Conservation (phyloP, 2,888 invertebrate genomes). For the Mythimna impura region DNA sequence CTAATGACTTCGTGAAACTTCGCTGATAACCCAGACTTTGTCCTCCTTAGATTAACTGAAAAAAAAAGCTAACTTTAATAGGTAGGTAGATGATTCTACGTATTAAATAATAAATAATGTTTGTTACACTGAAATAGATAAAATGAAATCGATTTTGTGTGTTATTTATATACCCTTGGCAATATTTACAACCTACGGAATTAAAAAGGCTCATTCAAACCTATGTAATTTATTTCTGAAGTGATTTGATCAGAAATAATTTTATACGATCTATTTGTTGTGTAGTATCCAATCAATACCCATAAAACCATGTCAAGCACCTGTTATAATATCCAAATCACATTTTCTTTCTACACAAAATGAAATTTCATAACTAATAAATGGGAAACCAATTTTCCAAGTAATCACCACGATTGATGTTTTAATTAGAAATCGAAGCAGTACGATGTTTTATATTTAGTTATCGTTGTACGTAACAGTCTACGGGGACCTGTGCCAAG, state of each 20-base stretch:
- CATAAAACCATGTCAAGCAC: background rate
- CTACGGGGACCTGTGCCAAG: constrained; percentile 37
- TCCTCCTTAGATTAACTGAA: constrained; percentile 72
- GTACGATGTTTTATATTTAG: constrained; percentile 2
- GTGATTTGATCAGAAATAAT: no score
- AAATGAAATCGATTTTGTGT: constrained; percentile 72
- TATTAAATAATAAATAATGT: constrained; percentile 82
- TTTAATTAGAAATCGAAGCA: constrained; percentile 37
- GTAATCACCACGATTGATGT: constrained; percentile 20
- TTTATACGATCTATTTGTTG: background rate
- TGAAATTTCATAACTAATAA: constrained; percentile 6
- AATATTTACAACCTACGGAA: background rate
- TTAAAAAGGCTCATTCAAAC: no score
- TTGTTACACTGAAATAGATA: constrained; percentile 90
- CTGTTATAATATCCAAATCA: background rate
- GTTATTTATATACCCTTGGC: constrained; percentile 56
- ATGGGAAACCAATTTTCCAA: constrained; percentile 13
- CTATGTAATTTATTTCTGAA: no score
- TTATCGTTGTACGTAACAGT: constrained; percentile 22
- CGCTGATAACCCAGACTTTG: constrained; percentile 73
- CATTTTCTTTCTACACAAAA: constrained; percentile 5
- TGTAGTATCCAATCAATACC: background rate
- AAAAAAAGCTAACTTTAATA: constrained; percentile 80
- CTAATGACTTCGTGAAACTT: constrained; percentile 48
- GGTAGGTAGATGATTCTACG: constrained; percentile 80